phyloP scores from a whole-genome alignment of 64 coral and sea anemone genomes.

The Astreopora myriophthalma region DNA sequence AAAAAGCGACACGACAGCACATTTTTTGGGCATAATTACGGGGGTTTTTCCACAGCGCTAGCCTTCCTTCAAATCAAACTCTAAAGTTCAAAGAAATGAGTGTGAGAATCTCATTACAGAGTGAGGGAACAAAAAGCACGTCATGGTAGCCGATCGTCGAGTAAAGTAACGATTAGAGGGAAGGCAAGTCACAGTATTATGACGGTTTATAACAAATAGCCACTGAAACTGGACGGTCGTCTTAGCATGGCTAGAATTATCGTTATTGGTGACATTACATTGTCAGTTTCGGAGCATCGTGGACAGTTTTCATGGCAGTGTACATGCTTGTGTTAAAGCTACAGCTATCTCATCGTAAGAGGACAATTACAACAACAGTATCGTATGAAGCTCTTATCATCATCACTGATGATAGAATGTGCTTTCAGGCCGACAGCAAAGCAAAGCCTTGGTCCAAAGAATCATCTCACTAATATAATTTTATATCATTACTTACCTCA shows the following conservation, averaged over 20 bases:
- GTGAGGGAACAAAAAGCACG: no score
- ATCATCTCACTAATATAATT: no score
- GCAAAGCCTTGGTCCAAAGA: not conserved
- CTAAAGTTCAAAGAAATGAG: not conserved
- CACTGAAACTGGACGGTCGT: no score
- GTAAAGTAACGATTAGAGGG: no score
- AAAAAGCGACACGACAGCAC: not conserved
- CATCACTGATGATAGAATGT: no score
- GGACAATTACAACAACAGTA: not conserved
- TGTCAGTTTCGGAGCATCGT: no score
- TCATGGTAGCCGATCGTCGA: no score
- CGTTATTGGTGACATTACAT: no score
- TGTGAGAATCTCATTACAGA: not conserved
- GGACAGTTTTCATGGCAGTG: not conserved
- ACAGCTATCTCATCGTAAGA: not conserved
- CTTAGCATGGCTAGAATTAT: no score
- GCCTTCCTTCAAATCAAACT: not conserved
- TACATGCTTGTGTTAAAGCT: not conserved
- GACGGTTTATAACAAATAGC: not conserved
- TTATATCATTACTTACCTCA: not conserved
- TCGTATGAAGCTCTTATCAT: not conserved
- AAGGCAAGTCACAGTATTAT: no score
- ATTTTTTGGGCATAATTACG: not conserved
- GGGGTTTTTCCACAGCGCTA: not conserved
- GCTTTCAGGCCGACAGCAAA: no score